Evolutionary conservation across 64 coral and sea anemone species (phyloP), one percentile per base, ranked within the genome.

Genomic region (Acropora tenuis): DNA sequence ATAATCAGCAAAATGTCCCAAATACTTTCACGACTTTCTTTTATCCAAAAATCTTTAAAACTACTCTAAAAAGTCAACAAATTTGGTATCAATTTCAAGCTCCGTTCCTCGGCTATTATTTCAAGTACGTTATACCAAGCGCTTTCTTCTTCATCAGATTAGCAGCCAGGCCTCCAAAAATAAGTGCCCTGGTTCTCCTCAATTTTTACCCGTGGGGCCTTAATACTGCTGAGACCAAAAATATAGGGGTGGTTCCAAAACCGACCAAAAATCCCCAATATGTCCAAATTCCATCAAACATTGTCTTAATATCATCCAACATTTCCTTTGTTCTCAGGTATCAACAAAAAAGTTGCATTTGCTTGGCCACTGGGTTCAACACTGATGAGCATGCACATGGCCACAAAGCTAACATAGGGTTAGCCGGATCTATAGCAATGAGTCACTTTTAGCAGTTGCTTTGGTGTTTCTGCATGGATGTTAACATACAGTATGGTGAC

Each of bases 11-110:
- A 74, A 48, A 50, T 67, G 41, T 20, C 30, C 1, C 55, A 5
- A 63, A 83, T 83, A 73, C 5, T 41, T 48, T 50, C 50, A 49
- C 3, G 50, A 10, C 68, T 69, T 87, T 87, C 12, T 3, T 19
- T 11, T 13, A 40, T 5, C 15, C 84, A 87, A 74, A 73, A 52
- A 73, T 16, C 67, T 72, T 72, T 1, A 74, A 74, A 73, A 16
- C 30, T 40, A n/a, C 2, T 43, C 73, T 74, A 1, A 75, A 87
- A 87, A 69, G 44, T 74, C 17, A 11, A 41, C 6, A 87, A 87
- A 16, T 87, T 87, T 73, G 69, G 84, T 87, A 87, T 87, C 69
- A 87, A 87, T 11, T 73, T 75, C 13, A 75, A 87, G 84, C 69
- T 87, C 50, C 41, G 12, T 67, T 74, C 17, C 4, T 50, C 69